Conservation (phyloP, 2,797 vertebrate species). For the Limosa lapponica region DNA sequence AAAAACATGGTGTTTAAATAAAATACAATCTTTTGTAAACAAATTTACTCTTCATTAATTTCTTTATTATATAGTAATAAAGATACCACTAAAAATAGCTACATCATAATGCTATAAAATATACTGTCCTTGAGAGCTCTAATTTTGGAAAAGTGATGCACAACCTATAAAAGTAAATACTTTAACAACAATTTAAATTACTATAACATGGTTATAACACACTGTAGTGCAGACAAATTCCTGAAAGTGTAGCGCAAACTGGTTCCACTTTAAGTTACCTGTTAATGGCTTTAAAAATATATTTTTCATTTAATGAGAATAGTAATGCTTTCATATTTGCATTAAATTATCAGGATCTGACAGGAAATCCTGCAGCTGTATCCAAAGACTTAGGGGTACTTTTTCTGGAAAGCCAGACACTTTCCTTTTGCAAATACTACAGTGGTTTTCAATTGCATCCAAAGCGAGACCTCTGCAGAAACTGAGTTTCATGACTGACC, state of each 20-base stretch:
- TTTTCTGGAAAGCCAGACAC: neutral
- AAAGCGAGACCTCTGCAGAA: slow-evolving; percentile 71
- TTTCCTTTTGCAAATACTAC: slow-evolving; percentile 42
- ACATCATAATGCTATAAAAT: neutral
- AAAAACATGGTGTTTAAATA: neutral
- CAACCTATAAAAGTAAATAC: neutral
- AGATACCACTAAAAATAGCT: neutral
- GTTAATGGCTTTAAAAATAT: neutral
- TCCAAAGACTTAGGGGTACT: neutral
- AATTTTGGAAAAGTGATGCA: neutral
- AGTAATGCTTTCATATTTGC: neutral
- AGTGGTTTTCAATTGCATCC: slow-evolving; percentile 65
- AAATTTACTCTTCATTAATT: neutral
- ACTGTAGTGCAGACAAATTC: neutral
- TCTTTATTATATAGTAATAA: neutral
- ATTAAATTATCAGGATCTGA: neutral
- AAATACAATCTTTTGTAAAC: neutral
- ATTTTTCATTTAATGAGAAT: neutral
- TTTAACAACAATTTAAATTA: neutral
- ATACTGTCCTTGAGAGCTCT: neutral
- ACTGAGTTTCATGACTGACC: slow-evolving; percentile 70
- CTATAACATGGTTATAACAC: too few species aligned
- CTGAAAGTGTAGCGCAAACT: neutral
- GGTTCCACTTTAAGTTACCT: neutral
- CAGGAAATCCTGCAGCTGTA: neutral